phyloP scores from a whole-genome alignment of 2,113 vertebrate genomes.

The Nettapus auritus region DNA sequence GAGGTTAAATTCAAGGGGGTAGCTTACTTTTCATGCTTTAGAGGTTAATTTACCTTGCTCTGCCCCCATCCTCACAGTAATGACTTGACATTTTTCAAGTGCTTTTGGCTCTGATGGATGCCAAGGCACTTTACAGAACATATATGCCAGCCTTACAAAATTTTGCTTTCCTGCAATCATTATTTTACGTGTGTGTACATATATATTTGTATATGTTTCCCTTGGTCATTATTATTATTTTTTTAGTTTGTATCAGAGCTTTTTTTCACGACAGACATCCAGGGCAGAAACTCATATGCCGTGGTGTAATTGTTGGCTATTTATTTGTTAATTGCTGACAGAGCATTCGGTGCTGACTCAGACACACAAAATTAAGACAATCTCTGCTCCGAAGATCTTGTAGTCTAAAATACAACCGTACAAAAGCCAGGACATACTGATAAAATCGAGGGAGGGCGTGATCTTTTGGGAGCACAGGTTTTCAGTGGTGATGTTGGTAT shows the following conservation, averaged over 20 bases:
- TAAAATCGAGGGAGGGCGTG: neutral
- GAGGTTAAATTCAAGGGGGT: slow-evolving; percentile 16
- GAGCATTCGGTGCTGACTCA: neutral
- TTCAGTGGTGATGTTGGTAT: neutral
- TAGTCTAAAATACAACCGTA: neutral
- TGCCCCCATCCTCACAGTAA: slow-evolving; percentile 32
- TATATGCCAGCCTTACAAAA: neutral
- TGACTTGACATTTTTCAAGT: slow-evolving; percentile 67
- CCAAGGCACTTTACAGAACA: neutral
- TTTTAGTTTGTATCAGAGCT: neutral
- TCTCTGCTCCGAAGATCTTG: neutral
- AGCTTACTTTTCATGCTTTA: slow-evolving; percentile 1
- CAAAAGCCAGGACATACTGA: neutral
- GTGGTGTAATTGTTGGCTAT: neutral
- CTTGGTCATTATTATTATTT: neutral
- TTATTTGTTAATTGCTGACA: slow-evolving; percentile 29
- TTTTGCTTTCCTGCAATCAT: neutral
- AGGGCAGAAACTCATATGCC: neutral
- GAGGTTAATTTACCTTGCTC: neutral
- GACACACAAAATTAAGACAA: neutral
- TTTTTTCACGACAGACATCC: neutral
- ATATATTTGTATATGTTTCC: neutral
- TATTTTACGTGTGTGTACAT: neutral
- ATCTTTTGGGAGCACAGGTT: neutral
- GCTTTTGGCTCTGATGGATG: slow-evolving; percentile 39